A percentile compares a stretch with the other conserved stretches of the same genome.
Conservation (phyloP, 2,888 invertebrate genomes). For the Gonocerus acuteangulatus region DNA sequence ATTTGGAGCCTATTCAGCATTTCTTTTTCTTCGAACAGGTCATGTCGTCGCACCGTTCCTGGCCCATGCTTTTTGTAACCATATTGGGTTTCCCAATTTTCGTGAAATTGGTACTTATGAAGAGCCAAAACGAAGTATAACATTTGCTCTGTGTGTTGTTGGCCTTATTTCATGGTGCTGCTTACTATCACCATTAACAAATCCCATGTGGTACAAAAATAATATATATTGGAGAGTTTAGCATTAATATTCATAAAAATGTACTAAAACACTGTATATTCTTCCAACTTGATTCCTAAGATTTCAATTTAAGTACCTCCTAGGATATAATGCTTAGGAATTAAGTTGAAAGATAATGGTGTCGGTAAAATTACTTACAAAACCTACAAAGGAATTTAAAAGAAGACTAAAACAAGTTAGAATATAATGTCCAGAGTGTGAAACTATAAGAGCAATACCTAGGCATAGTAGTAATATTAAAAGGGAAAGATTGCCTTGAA, state of each 20-base stretch:
- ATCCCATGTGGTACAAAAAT: slow-evolving; percentile 52
- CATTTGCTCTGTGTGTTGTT: slow-evolving; percentile 59
- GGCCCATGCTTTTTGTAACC: slow-evolving; percentile 91
- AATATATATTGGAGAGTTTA: slow-evolving; percentile 42
- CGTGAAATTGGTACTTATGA: slow-evolving; percentile 58
- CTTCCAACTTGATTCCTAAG: too few species aligned
- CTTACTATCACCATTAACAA: slow-evolving; percentile 67
- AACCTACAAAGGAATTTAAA: too few species aligned
- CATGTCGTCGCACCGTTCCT: slow-evolving; percentile 81
- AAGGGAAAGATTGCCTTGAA: too few species aligned
- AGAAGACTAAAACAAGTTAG: too few species aligned
- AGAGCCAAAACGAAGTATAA: slow-evolving; percentile 53
- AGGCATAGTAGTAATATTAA: too few species aligned
- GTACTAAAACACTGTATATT: not conserved
- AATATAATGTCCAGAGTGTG: too few species aligned
- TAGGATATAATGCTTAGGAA: too few species aligned
- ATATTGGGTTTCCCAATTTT: slow-evolving; percentile 92
- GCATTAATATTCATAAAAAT: not conserved
- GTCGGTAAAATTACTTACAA: too few species aligned
- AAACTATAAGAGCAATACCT: too few species aligned
- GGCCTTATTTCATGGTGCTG: slow-evolving; percentile 73
- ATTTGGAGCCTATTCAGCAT: slow-evolving; percentile 93
- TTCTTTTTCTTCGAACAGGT: slow-evolving; percentile 78
- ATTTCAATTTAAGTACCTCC: too few species aligned
- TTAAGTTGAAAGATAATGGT: too few species aligned